phyloP scores from a whole-genome alignment of 2,888 invertebrate species.

The Nebria brevicollis region DNA sequence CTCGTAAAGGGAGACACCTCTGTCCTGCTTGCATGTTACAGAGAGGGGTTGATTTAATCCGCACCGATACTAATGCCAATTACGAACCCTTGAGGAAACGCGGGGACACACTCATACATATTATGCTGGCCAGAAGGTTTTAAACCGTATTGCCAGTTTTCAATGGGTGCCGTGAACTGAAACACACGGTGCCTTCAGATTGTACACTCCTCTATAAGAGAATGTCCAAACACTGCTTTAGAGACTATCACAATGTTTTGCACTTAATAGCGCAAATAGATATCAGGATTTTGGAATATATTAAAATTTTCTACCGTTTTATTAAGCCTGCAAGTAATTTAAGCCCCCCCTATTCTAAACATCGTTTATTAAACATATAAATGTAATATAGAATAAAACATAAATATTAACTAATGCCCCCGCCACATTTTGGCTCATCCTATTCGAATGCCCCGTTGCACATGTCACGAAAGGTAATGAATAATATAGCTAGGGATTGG shows the following conservation, averaged over 20 bases:
- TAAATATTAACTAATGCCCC: neutral
- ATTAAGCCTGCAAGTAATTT: no score
- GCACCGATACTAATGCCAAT: slow-evolving; percentile 53
- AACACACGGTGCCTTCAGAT: neutral
- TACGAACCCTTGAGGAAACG: slow-evolving; percentile 49
- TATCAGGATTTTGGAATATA: neutral
- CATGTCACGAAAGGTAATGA: neutral
- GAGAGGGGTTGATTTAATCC: slow-evolving; percentile 49
- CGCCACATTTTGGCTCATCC: neutral
- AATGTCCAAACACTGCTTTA: no score
- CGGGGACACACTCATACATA: slow-evolving; percentile 21
- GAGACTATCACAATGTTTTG: neutral
- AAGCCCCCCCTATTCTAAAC: no score
- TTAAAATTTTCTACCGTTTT: no score
- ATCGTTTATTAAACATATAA: neutral
- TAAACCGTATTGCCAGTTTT: neutral
- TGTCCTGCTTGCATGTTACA: neutral
- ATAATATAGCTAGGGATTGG: neutral
- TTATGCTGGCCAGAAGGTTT: neutral
- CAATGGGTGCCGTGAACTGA: neutral
- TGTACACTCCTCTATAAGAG: neutral
- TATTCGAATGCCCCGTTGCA: neutral
- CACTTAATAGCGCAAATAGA: neutral
- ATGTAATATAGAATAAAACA: neutral
- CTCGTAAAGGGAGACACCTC: neutral